Evolutionary conservation across 2,113 vertebrate species (phyloP).

Genomic region (Galeopterus variegatus): DNA sequence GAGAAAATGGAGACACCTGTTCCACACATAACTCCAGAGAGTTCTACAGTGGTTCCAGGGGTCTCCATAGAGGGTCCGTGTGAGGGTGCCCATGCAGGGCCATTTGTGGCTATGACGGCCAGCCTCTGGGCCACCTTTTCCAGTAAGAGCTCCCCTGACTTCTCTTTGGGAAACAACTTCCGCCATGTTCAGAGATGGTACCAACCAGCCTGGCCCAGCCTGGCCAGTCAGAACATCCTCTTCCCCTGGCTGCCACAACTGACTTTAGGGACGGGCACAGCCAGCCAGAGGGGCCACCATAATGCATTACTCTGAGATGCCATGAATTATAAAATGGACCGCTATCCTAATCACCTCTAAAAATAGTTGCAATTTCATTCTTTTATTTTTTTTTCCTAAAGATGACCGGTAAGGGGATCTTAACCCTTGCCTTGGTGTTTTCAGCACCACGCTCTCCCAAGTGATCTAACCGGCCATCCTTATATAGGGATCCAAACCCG

Average conservation of each 20-base stretch:
- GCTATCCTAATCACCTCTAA: not conserved
- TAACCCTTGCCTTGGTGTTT: too few species aligned
- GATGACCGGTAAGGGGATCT: too few species aligned
- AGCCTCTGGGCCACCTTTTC: not conserved
- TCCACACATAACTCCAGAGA: rapidly evolving
- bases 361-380: not conserved
- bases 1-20: not conserved
- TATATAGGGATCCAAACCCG: too few species aligned
- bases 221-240: not conserved
- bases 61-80: too few species aligned
- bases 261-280: not conserved
- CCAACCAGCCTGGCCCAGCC: not conserved
- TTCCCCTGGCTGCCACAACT: not conserved
- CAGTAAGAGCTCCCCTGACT: not conserved
- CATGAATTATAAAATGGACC: not conserved
- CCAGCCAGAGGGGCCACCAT: not conserved
- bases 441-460: too few species aligned
- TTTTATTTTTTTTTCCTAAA: too few species aligned
- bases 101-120: rapidly evolving
- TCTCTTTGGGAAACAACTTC: not conserved
- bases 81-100: rapidly evolving
- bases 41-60: rapidly evolving
- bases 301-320: not conserved
- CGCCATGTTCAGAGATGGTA: not conserved
- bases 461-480: too few species aligned